Base-by-base conservation (phyloP, 92 coral and sea anemone species). In the Anthopleura xanthogrammica region DNA sequence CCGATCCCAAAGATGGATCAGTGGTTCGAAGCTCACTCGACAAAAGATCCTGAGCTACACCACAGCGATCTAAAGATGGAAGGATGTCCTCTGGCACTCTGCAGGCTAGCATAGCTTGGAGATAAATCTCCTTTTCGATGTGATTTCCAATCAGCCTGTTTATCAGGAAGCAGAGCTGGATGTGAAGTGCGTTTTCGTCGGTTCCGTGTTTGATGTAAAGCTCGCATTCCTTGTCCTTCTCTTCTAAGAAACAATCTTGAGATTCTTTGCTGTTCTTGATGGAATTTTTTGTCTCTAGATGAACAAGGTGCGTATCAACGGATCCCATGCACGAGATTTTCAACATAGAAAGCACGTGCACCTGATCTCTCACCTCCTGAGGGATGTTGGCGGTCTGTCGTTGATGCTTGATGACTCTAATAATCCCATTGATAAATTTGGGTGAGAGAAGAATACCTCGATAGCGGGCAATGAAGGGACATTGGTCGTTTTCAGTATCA, bases 231-330 rank as follows among this genome's bases (percentile, higher is more conserved):
- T 87, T 88, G 60, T 89, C 89, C n/a, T 86, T 90, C 48, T 94
- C 95, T 83, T 94, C 98, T 57, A 94, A 83, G 92, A 94, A 94
- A 62, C 98, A 94, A 87, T 94, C 98, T 90, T 94, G 91, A 4
- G 87, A 79, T 62, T 88, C 95, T 68, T 91, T 89, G 87, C 96
- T 95, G 87, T 94, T 87, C 64, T 89, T 76, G 20, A 94, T 90
- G 7, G 98, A 89, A 22, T 78, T 82, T 9, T 92, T 92, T 2
- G 96, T 91, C 74, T 93, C 94, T 2, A 91, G 80, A 80, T 90
- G 94, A 52, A 95, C 84, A 29, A 95, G 85, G 57, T 95, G 98
- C 5, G 95, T 92, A 77, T 92, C 91, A 24, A 95, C 91, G 17
- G 87, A 86, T 16, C 91, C 92, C 98, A 95, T 95, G 60, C 98